Conservation (phyloP, 2,113 vertebrate genomes). For the Seriola quinqueradiata region DNA sequence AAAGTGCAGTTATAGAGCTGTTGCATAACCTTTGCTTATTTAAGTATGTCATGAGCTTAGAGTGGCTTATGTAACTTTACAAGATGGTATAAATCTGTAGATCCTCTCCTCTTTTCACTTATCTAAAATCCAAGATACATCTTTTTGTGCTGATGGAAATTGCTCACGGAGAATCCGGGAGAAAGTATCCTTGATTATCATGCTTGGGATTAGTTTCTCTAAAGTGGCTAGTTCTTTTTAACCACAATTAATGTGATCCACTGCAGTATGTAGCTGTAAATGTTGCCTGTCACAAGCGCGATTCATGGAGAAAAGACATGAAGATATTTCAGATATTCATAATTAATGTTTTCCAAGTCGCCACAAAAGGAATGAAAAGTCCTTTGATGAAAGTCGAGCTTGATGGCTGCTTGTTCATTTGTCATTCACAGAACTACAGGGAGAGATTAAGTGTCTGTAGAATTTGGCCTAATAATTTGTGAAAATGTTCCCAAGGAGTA, state of each 20-base stretch:
- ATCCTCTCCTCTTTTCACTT: constrained; percentile 67
- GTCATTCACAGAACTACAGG: constrained; percentile 33
- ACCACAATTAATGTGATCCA: constrained; percentile 46
- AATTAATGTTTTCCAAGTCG: constrained; percentile 50
- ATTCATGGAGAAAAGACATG: constrained; percentile 30
- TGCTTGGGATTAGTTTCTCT: constrained; percentile 62
- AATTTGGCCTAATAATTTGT: constrained; percentile 19
- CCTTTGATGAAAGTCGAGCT: constrained; percentile 48
- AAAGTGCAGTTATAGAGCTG: constrained; percentile 79
- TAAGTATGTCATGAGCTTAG: constrained; percentile 83
- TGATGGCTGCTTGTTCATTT: constrained; percentile 52
- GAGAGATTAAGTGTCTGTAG: constrained; percentile 28
- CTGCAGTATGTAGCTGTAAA: constrained; percentile 26
- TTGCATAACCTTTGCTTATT: constrained; percentile 85
- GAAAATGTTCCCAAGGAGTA: constrained; percentile 22
- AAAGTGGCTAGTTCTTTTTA: constrained; percentile 40
- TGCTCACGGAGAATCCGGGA: constrained; percentile 51
- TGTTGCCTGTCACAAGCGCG: constrained; percentile 38
- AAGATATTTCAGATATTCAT: constrained; percentile 56
- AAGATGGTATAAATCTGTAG: constrained; percentile 81
- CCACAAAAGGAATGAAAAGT: constrained; percentile 37
- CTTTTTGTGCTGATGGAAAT: constrained; percentile 70
- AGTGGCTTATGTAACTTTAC: constrained; percentile 86
- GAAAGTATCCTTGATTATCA: constrained; percentile 61
- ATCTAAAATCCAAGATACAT: constrained; percentile 74